Percentiles rank a stretch among this genome's conserved stretches.
Conservation (phyloP, 1,140 invertebrate genomes). For the Stegodyphus mimosarum region DNA sequence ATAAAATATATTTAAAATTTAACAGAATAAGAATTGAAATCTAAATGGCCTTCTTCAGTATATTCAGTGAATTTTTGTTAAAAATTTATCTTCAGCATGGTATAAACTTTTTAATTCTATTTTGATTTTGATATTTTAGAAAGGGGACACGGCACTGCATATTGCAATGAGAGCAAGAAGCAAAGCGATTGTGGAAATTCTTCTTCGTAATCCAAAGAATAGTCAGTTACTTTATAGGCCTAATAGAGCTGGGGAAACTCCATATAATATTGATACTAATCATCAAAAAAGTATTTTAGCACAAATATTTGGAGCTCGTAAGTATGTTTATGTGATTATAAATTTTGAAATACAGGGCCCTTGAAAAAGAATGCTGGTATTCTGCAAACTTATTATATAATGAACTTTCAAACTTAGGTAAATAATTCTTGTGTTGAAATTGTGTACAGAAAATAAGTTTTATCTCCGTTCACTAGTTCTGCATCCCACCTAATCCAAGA, state of each 20-base stretch:
- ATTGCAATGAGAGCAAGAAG: conserved; percentile 95
- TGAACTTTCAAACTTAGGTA: too few species aligned
- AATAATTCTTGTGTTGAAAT: too few species aligned
- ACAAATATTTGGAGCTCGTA: conserved; percentile 93
- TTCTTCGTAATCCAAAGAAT: conserved; percentile 94
- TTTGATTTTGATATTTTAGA: conserved; percentile 65
- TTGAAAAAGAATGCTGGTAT: too few species aligned
- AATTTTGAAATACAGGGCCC: not conserved
- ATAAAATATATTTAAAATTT: too few species aligned
- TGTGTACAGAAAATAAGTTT: too few species aligned
- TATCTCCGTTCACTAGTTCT: too few species aligned
- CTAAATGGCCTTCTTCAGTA: too few species aligned
- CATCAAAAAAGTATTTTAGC: conserved; percentile 94
- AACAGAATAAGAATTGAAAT: too few species aligned
- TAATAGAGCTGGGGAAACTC: conserved; percentile 95
- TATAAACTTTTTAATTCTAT: not conserved
- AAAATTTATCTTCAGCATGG: not conserved
- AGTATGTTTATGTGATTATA: conserved; percentile 66
- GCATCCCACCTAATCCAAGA: too few species aligned
- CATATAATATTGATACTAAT: conserved; percentile 96
- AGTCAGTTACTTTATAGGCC: conserved; percentile 95
- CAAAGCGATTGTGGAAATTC: conserved; percentile 89
- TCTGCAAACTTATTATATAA: too few species aligned
- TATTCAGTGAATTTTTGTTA: too few species aligned
- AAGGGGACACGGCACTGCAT: conserved; percentile 96